Base-by-base conservation (phyloP, 2,888 invertebrate genomes). In the Nebria salina region DNA sequence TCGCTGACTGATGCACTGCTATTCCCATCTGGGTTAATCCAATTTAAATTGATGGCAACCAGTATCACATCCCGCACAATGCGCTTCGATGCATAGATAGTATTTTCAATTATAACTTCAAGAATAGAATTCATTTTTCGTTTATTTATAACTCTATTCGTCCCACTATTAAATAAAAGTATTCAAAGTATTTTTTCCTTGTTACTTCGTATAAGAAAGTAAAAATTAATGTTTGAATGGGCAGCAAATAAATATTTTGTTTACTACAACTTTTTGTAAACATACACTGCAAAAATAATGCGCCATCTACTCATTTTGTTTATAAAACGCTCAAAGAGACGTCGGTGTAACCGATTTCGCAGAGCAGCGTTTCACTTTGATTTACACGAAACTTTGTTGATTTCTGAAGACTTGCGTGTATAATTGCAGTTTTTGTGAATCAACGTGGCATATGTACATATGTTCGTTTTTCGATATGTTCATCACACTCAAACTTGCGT, bases 341-440 rank as follows among this genome's bases (percentile, higher is more conserved):
- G 54, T 7, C 11, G 54, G 8, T 13, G 54, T 11, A 54, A 54
- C 54, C 7, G 7, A 54, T 54, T 54, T 34, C 34, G 5, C 54
- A 54, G 54, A 7, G 54, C 34, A 34, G 5, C 54, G 54, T 54
- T 54, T 54, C 7, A 54, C 54, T 54, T 54, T 13, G 34, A 34
- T 34, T 34, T 34, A 5, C 34, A 34, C 5, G 34, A 34, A 4
- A 70, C 70, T 70, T 70, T 70, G 70, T 26, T 70, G 25, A 70
- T 20, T 70, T 5, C 13, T 26, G 20, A 70, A 70, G 34, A 25
- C 34, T 34, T 70, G 13, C 15, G 70, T 11, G 11, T 70, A 70
- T 8, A 70, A 20, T 20, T 70, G 25, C 20, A 20, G 70, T 70
- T 66, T 66, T 70, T 34, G 70, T 25, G 68, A 68, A 25, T 68